These are phyloP conservation scores for Pomacea canaliculata DNA, from an alignment of 2,888 invertebrate genomes.

Conservation along the genomic window DNA sequence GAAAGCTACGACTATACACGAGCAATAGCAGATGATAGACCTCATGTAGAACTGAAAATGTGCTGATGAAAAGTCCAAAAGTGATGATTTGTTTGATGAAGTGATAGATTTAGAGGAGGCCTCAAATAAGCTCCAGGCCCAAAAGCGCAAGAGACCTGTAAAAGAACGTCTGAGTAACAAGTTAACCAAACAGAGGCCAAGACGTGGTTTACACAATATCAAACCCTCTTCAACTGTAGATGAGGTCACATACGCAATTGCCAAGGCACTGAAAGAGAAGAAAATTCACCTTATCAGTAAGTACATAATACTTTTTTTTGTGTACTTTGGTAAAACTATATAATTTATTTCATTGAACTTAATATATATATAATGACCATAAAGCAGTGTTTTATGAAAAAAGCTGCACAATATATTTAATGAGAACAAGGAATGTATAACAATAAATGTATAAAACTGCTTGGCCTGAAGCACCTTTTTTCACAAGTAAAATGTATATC, in stretches of 20 bases:
- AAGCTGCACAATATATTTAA: too few relatives aligned
- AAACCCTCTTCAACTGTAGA: slow-evolving; percentile 38
- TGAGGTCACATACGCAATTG: slow-evolving; percentile 41
- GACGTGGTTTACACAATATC: slow-evolving; percentile 32
- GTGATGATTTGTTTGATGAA: slow-evolving; percentile 42
- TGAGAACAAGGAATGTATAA: too few relatives aligned
- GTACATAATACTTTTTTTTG: slow-evolving; percentile 15
- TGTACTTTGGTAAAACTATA: too few relatives aligned
- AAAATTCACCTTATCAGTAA: slow-evolving; percentile 54
- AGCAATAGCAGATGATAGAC: slow-evolving; percentile 43
- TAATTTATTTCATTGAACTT: too few relatives aligned
- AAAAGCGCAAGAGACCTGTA: slow-evolving; percentile 35
- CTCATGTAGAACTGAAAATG: slow-evolving; percentile 20
- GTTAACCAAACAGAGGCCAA: slow-evolving; percentile 32
- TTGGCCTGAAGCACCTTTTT: too few relatives aligned
- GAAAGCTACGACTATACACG: slow-evolving; percentile 56
- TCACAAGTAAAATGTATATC: too few relatives aligned
- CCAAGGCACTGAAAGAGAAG: slow-evolving; percentile 44
- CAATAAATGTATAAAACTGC: too few relatives aligned
- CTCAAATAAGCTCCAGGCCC: slow-evolving; percentile 20
- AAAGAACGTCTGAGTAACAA: slow-evolving; percentile 30
- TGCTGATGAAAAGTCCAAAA: slow-evolving; percentile 9
- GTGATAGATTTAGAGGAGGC: slow-evolving; percentile 36
- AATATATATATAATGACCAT: too few relatives aligned
- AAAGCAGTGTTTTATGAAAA: too few relatives aligned